A percentile compares a stretch with the other conserved stretches of the same genome.
Conservation (phyloP, 2,797 vertebrate species). For the Eleutherodactylus coqui region DNA sequence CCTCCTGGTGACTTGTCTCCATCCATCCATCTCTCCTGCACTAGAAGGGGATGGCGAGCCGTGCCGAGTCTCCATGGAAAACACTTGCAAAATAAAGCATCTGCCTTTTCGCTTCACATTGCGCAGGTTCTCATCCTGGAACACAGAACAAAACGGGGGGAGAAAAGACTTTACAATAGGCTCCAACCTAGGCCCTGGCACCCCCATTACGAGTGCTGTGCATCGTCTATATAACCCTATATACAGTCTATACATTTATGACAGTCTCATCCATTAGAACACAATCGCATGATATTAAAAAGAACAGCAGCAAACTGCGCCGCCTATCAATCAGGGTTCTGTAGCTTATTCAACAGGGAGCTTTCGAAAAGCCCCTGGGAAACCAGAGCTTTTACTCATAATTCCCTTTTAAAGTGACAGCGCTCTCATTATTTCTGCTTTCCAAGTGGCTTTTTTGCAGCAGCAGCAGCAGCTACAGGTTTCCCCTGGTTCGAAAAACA, state of each 20-base stretch:
- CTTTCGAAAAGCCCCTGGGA: conserved; percentile 17
- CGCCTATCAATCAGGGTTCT: conserved; percentile 27
- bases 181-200: not conserved
- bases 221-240: not conserved
- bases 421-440: conserved; percentile 37
- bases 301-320: not conserved
- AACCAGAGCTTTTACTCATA: conserved; percentile 43
- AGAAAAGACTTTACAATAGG: conserved; percentile 57
- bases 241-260: not conserved
- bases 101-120: conserved; percentile 10
- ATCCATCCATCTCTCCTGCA: conserved; percentile 65
- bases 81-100: conserved; percentile 55
- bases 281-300: conserved; percentile 12
- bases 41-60: conserved; percentile 66
- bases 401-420: conserved; percentile 57
- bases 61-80: conserved; percentile 76
- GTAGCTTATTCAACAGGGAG: not conserved
- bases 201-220: not conserved
- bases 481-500: not conserved
- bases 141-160: conserved; percentile 44
- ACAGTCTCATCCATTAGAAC: not conserved
- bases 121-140: conserved; percentile 45
- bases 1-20: conserved; percentile 47
- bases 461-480: conserved; percentile 43
- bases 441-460: conserved; percentile 31